A percentile compares a stretch with the other conserved stretches of the same genome.
Conservation (phyloP, 2,113 vertebrate genomes). For the Callorhinus ursinus region DNA sequence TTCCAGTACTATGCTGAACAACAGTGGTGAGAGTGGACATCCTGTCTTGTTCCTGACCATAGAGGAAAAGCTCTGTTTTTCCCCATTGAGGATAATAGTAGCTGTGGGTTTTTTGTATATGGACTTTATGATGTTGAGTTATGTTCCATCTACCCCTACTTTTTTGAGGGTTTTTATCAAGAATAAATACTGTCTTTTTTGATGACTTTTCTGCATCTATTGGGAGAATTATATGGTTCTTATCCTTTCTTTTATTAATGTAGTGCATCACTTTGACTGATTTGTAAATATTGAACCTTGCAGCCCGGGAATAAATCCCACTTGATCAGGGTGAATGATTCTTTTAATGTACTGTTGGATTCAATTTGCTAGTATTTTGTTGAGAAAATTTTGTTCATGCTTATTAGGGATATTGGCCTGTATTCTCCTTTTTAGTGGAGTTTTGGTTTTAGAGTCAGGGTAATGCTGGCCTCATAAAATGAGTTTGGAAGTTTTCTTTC, state of each 20-base stretch:
- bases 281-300: background rate
- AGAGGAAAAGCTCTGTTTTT: background rate
- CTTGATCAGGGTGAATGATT: background rate
- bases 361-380: background rate
- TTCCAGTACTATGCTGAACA: background rate
- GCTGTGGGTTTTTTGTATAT: background rate
- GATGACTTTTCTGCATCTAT: background rate
- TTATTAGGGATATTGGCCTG: background rate
- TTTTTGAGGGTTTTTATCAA: background rate
- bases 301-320: background rate
- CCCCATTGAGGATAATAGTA: background rate
- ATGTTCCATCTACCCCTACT: background rate
- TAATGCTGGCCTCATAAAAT: background rate
- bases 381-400: background rate
- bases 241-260: background rate
- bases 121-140: background rate
- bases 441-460: background rate
- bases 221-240: background rate
- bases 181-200: background rate
- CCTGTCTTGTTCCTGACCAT: background rate
- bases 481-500: background rate
- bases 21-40: background rate
- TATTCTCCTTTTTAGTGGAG: background rate
- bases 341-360: background rate
- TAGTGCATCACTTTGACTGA: background rate